phyloP scores from a whole-genome alignment of 2,797 vertebrate genomes.

The Enteromius trimaculatus region DNA sequence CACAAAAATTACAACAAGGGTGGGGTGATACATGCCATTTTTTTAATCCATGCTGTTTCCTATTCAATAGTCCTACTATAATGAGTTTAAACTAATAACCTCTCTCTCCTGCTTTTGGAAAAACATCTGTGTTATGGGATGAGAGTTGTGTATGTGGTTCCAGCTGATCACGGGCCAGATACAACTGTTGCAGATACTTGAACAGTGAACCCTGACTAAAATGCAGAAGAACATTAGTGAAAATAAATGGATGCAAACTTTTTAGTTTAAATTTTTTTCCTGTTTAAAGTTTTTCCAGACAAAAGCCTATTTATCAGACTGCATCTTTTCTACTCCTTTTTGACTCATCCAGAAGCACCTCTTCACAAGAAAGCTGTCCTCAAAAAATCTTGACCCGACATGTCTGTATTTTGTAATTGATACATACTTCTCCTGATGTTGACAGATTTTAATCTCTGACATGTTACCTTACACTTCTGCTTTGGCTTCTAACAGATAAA shows the following conservation, averaged over 20 bases:
- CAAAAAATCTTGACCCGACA: background rate
- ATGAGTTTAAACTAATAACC: background rate
- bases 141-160: background rate
- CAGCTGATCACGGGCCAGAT: background rate
- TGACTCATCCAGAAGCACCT: background rate
- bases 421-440: background rate
- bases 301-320: background rate
- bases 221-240: background rate
- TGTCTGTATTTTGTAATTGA: background rate
- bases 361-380: background rate
- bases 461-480: background rate
- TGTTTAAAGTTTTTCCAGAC: background rate
- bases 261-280: background rate
- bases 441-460: background rate
- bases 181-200: background rate
- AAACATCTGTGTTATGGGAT: background rate
- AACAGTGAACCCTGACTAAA: background rate
- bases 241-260: background rate
- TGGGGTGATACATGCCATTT: background rate
- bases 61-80: background rate
- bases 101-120: background rate
- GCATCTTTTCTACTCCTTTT: background rate
- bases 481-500: background rate
- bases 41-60: background rate
- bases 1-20: conserved; percentile 11